Conservation (phyloP, 2,797 vertebrate species). For the Helostoma temminkii region DNA sequence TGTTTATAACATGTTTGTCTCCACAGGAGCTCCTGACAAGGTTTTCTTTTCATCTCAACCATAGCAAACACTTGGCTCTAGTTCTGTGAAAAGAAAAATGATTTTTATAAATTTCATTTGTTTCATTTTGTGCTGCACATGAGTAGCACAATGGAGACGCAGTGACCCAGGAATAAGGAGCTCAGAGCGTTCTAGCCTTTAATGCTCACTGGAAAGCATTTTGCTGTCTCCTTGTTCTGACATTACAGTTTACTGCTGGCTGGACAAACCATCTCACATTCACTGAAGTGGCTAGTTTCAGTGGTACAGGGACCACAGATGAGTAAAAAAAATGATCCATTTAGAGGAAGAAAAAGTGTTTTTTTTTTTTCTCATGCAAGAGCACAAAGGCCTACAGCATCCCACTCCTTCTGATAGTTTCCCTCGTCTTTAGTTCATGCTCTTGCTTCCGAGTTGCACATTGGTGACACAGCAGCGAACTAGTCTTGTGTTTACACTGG, state of each 20-base stretch:
- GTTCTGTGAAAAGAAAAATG: constrained; percentile 14
- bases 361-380: constrained; percentile 50
- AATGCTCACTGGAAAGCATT: constrained; percentile 59
- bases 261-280: constrained; percentile 47
- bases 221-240: constrained; percentile 50
- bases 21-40: constrained; percentile 32
- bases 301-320: constrained; percentile 24
- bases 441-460: constrained; percentile 31
- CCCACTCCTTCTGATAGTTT: constrained; percentile 48
- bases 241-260: constrained; percentile 52
- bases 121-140: constrained; percentile 49
- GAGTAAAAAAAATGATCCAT: constrained; percentile 9
- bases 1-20: constrained; percentile 18
- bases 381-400: constrained; percentile 41
- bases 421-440: constrained; percentile 32
- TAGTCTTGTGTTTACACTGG: neutral
- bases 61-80: constrained; percentile 30
- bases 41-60: constrained; percentile 35
- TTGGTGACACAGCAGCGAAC: constrained; percentile 14
- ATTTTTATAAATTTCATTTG: constrained; percentile 37
- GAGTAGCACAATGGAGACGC: constrained; percentile 41
- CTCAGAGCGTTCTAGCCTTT: constrained; percentile 50
- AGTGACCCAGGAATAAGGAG: constrained; percentile 55
- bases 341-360: constrained; percentile 32
- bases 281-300: constrained; percentile 45